Evolutionary conservation across 2,797 vertebrate species (phyloP).

Genomic region (Sebastes diploproa): DNA sequence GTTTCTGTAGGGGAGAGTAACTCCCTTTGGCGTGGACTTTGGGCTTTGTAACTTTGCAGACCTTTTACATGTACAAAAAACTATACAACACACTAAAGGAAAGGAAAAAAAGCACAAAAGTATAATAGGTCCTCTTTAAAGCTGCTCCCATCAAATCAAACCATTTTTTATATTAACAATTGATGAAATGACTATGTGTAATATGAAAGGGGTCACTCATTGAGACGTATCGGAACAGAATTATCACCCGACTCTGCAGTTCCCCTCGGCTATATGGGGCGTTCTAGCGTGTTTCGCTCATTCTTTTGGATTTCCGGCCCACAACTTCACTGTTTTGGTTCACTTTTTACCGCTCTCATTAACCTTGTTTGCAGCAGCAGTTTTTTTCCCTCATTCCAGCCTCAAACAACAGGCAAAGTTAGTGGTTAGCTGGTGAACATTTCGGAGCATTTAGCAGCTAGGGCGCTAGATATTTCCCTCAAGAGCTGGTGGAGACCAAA

Average conservation of each 20-base stretch:
- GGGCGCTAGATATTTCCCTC: background rate
- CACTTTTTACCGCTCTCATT: background rate
- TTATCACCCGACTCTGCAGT: too few species aligned
- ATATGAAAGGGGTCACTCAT: background rate
- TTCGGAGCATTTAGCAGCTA: background rate
- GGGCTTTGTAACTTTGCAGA: too few species aligned
- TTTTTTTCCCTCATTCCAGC: accelerated
- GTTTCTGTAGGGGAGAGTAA: too few species aligned
- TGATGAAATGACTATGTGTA: too few species aligned
- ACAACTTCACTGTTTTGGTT: background rate
- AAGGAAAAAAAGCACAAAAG: too few species aligned
- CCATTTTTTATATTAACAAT: too few species aligned
- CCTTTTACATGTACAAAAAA: too few species aligned
- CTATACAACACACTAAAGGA: too few species aligned
- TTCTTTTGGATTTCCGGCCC: background rate
- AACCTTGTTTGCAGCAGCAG: background rate
- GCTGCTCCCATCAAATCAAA: background rate
- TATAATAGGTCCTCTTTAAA: background rate
- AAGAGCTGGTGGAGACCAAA: background rate
- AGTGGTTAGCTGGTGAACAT: background rate
- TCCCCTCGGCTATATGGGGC: too few species aligned
- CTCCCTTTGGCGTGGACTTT: too few species aligned
- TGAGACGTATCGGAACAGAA: background rate
- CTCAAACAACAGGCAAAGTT: background rate
- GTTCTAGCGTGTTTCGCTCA: background rate